Percentiles rank a stretch among this genome's conserved stretches.
Conservation (phyloP, 2,888 invertebrate genomes). For the Baronia brevicornis region DNA sequence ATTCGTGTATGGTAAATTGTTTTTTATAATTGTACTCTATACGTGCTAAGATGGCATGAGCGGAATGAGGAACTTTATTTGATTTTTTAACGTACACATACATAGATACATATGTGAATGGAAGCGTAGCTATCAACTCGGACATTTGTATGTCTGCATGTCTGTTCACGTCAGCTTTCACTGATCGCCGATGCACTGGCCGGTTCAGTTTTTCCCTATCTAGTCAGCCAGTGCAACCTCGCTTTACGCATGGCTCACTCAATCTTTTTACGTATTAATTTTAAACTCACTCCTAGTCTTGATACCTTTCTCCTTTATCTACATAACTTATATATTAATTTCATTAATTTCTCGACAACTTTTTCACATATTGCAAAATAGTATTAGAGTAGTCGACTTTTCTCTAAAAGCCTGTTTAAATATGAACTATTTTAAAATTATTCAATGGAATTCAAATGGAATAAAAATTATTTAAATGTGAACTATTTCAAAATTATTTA, state of each 20-base stretch:
- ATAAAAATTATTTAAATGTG: too few relatives aligned
- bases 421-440: too few relatives aligned
- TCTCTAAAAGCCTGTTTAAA: too few relatives aligned
- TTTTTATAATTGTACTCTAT: background rate
- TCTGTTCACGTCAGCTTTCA: conserved; percentile 34
- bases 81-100: conserved; percentile 15
- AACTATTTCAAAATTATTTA: too few relatives aligned
- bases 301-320: conserved; percentile 9
- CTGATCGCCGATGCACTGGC: conserved; percentile 26
- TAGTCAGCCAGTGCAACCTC: conserved; percentile 11
- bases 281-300: conserved; percentile 6
- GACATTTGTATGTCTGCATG: conserved; percentile 21
- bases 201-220: conserved; percentile 29
- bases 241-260: conserved; percentile 8
- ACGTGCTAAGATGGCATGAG: background rate
- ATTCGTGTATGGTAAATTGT: too few relatives aligned
- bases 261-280: conserved; percentile 8
- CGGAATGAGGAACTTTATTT: background rate
- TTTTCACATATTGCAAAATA: background rate
- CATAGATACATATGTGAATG: conserved; percentile 21
- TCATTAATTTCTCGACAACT: too few relatives aligned
- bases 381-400: too few relatives aligned
- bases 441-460: too few relatives aligned
- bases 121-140: conserved; percentile 21
- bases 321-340: conserved; percentile 1